These are phyloP conservation scores for Osmerus mordax DNA, from an alignment of 2,113 vertebrate species.

Conservation along the genomic window DNA sequence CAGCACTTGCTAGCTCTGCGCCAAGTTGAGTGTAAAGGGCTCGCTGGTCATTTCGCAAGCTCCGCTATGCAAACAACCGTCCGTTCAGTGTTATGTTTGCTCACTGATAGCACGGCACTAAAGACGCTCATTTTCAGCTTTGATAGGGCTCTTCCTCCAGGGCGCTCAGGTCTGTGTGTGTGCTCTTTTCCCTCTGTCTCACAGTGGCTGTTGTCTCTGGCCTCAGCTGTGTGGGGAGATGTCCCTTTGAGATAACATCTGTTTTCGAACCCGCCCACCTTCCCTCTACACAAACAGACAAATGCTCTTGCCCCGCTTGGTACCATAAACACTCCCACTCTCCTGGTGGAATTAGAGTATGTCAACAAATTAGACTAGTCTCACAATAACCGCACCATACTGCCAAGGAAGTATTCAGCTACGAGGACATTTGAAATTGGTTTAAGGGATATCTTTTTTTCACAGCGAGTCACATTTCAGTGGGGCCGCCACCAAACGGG, in stretches of 20 bases:
- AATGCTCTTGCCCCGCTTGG: slow-evolving; percentile 13
- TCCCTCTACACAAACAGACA: slow-evolving; percentile 47
- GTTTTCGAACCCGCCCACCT: slow-evolving; percentile 19
- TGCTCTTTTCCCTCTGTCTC: slow-evolving; percentile 1
- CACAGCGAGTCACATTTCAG: too few relatives aligned
- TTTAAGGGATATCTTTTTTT: too few relatives aligned
- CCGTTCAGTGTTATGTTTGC: not conserved
- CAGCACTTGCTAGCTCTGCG: not conserved
- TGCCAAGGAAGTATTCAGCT: too few relatives aligned
- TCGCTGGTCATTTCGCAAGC: not conserved
- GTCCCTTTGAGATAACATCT: slow-evolving; percentile 43
- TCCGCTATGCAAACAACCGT: not conserved
- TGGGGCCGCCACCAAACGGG: too few relatives aligned
- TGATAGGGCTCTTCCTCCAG: not conserved
- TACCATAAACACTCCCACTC: not conserved
- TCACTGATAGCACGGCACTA: not conserved
- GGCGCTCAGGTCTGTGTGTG: slow-evolving; percentile 10
- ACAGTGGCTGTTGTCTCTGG: too few relatives aligned
- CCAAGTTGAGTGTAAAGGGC: not conserved
- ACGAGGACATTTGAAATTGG: too few relatives aligned
- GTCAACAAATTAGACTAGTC: too few relatives aligned
- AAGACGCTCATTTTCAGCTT: not conserved
- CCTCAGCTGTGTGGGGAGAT: slow-evolving; percentile 49
- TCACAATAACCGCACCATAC: too few relatives aligned
- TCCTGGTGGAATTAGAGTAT: not conserved